These are phyloP conservation scores for Macroteleia sp. DNA, from an alignment of 2,888 invertebrate genomes.

Conservation along the genomic window DNA sequence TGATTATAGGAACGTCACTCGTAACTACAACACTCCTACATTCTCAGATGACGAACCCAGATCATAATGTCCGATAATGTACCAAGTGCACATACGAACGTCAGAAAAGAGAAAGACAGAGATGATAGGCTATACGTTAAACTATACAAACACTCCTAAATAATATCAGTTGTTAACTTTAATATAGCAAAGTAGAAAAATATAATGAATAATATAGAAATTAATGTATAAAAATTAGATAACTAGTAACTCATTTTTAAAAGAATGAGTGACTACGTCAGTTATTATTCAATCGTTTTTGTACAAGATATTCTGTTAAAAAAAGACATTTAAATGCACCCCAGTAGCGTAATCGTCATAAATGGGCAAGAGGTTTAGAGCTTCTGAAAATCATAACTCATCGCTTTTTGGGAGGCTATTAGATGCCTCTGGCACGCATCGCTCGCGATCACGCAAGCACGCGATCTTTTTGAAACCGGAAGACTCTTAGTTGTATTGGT, in stretches of 20 bases:
- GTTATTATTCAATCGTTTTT: no score
- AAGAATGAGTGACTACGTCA: no score
- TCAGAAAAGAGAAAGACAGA: slow-evolving; percentile 17
- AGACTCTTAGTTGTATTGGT: slow-evolving; percentile 47
- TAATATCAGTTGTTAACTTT: background rate
- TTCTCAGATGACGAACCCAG: slow-evolving; percentile 82
- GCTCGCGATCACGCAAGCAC: slow-evolving; percentile 74
- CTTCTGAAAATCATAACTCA: slow-evolving; percentile 77
- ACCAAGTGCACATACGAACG: slow-evolving; percentile 47
- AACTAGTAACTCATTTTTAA: no score
- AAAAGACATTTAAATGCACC: slow-evolving; percentile 1
- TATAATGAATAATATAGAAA: no score
- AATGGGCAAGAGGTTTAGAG: slow-evolving; percentile 60
- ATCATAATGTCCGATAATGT: slow-evolving; percentile 70
- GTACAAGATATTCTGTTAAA: no score
- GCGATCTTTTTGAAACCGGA: slow-evolving; percentile 70
- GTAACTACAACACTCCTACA: slow-evolving; percentile 80
- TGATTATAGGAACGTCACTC: slow-evolving; percentile 61
- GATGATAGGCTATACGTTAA: slow-evolving; percentile 13
- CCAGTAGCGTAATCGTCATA: slow-evolving; percentile 46
- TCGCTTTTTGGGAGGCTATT: slow-evolving; percentile 59
- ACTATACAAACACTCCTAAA: slow-evolving; percentile 4
- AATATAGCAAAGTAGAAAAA: no score
- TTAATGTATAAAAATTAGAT: no score
- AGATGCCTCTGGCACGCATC: slow-evolving; percentile 57